Evolutionary conservation across 53 echinoderm and acorn worm species (phyloP).

Genomic region (Zoroaster sp.): DNA sequence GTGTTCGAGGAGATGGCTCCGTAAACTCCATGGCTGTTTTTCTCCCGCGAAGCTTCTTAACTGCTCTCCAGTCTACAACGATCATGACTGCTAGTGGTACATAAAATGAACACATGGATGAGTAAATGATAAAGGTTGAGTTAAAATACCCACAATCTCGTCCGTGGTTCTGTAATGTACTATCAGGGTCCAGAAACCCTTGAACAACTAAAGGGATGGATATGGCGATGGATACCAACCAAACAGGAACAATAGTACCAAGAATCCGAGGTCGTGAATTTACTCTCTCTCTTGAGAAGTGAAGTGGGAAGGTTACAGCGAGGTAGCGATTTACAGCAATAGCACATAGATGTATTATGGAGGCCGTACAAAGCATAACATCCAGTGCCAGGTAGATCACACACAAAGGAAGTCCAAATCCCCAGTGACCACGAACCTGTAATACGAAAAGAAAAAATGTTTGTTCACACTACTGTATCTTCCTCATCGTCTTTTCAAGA

Average conservation of each 20-base stretch:
- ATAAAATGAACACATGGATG: slow-evolving; percentile 98
- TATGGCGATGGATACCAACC: slow-evolving; percentile 90
- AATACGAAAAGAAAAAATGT: slow-evolving; percentile 4
- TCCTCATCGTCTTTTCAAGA: too few species aligned
- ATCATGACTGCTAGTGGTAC: slow-evolving; percentile 96
- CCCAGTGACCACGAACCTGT: slow-evolving; percentile 92
- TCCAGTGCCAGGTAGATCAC: slow-evolving; percentile 94
- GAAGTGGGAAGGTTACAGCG: slow-evolving; percentile 95
- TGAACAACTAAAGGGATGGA: slow-evolving; percentile 81
- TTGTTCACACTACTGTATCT: too few species aligned
- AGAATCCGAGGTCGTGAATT: slow-evolving; percentile 93
- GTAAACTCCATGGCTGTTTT: slow-evolving; percentile 50
- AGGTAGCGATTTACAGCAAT: slow-evolving; percentile 99
- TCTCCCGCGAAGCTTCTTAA: slow-evolving; percentile 85
- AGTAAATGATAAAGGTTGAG: slow-evolving; percentile 93
- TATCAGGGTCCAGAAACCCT: slow-evolving; percentile 84
- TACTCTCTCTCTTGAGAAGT: slow-evolving; percentile 90
- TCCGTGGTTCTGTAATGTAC: slow-evolving; percentile 81
- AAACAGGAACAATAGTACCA: slow-evolving; percentile 94
- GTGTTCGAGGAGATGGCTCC: slow-evolving; percentile 40
- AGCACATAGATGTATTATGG: slow-evolving; percentile 97
- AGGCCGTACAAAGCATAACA: slow-evolving; percentile 96
- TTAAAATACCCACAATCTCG: slow-evolving; percentile 92
- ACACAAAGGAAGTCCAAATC: slow-evolving; percentile 86
- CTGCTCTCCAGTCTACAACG: slow-evolving; percentile 94